Base-by-base conservation (phyloP, 2,113 vertebrate species). In the Sterrhoptilus dennistouni region DNA sequence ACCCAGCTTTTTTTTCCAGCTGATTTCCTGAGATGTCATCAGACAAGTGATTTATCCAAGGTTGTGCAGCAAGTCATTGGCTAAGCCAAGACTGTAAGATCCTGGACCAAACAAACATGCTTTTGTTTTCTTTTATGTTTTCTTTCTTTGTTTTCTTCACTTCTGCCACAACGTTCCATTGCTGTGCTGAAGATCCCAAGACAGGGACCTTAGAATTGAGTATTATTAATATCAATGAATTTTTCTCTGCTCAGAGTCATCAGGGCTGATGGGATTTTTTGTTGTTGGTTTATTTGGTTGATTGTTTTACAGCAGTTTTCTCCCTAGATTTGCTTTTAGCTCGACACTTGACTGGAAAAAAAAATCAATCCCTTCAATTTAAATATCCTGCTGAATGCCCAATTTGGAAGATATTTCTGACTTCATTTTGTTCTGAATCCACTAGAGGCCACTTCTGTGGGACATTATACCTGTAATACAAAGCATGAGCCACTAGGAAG, bases 311-410 rank as follows among this genome's bases (percentile, higher is more conserved):
- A 88, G 13, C 31, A 83, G 15, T 63, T 87, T 20, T 61, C 61
- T 87, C 74, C 33, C 50, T 77, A 93, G 28, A 31, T 94, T 60
- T 93, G 69, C 22, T 87, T 91, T 83, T 79, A 84, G 40, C 1
- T 2, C 0, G 0, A 84, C 45, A 85, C 29, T 87, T 90, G 57
- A 85, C 31, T 52, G 52, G 71, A 80, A 92, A 89, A 80, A 92
- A 89, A 84, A 84, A 96, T 89, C 31, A 69, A 64, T 97, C 81
- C 28, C 22, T 89, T 83, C 87, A 63, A 66, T 92, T 95, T 95
- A 88, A 97, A 93, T 93, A 96, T 93, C 83, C 59, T 50, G 25
- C 31, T 63, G 61, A 74, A 82, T 90, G 56, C 23, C 81, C 47
- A 52, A n/a, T 57, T 24, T 76, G n/a, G 60, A 76, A 87, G 50